A percentile compares a stretch with the other conserved stretches of the same genome.
These are phyloP conservation scores for Lycopodina hypogea DNA, from an alignment of 37 sponge, comb jelly and placozoan genomes.

Conservation along the genomic window DNA sequence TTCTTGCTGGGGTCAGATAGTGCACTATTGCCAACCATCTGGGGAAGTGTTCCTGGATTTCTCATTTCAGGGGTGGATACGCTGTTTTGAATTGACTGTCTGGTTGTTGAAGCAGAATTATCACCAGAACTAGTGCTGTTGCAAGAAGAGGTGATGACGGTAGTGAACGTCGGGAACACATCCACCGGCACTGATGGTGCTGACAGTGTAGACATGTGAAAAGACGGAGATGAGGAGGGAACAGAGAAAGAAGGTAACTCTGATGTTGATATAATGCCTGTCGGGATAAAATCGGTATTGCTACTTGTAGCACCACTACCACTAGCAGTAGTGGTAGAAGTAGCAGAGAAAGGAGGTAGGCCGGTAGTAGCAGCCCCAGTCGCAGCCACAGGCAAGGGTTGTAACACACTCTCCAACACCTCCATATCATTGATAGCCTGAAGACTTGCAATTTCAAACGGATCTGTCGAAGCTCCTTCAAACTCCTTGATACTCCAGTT, in stretches of 20 bases:
- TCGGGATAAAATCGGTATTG: background rate
- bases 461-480: conserved; percentile 61
- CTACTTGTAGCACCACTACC: too few species aligned
- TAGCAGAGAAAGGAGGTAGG: background rate
- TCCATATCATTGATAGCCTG: conserved; percentile 76
- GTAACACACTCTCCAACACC: conserved; percentile 58
- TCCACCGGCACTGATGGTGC: too few species aligned
- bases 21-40: too few species aligned
- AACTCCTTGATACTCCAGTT: conserved; percentile 46
- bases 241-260: too few species aligned
- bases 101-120: background rate
- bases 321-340: background rate
- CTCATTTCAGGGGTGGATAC: background rate
- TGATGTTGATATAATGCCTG: too few species aligned
- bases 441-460: conserved; percentile 67
- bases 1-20: too few species aligned
- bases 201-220: too few species aligned
- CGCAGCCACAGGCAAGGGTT: conserved; percentile 8
- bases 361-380: background rate
- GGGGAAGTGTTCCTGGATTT: background rate
- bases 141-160: background rate
- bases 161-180: background rate
- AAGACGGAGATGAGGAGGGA: too few species aligned
- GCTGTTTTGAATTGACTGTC: background rate
- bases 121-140: background rate